These are phyloP conservation scores for Onychomys torridus DNA, from an alignment of 2,797 vertebrate species.

Conservation along the genomic window DNA sequence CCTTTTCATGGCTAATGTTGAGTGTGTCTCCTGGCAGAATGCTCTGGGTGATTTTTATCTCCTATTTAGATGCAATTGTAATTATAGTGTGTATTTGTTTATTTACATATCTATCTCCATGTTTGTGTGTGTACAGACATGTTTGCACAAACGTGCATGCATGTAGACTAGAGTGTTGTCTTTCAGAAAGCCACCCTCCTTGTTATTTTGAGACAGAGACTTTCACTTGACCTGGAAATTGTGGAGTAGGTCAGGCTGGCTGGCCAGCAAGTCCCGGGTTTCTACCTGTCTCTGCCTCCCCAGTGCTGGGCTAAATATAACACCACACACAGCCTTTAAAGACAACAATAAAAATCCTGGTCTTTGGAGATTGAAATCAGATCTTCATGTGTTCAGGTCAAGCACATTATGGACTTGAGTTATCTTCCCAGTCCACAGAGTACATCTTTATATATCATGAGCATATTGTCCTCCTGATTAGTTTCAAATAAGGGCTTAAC, in stretches of 20 bases:
- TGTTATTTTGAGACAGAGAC: background rate
- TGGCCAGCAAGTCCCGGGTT: background rate
- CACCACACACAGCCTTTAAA: background rate
- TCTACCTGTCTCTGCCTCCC: background rate
- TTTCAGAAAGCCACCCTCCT: background rate
- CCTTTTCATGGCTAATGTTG: no score
- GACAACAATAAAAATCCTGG: background rate
- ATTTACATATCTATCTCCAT: background rate
- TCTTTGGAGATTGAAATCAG: background rate
- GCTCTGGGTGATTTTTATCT: background rate
- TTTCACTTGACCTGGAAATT: background rate
- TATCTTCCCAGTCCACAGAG: background rate
- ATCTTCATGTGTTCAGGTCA: background rate
- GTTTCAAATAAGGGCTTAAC: slow-evolving; percentile 42
- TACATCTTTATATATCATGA: background rate
- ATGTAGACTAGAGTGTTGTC: background rate
- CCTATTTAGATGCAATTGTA: background rate
- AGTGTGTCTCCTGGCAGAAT: background rate
- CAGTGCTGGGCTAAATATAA: background rate
- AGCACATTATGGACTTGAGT: background rate
- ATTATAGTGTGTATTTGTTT: background rate
- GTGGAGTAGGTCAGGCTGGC: background rate
- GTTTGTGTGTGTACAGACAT: background rate
- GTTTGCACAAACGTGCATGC: background rate
- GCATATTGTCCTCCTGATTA: background rate